phyloP scores from a whole-genome alignment of 1,140 invertebrate species.

The Pemphigus obesinymphae region DNA sequence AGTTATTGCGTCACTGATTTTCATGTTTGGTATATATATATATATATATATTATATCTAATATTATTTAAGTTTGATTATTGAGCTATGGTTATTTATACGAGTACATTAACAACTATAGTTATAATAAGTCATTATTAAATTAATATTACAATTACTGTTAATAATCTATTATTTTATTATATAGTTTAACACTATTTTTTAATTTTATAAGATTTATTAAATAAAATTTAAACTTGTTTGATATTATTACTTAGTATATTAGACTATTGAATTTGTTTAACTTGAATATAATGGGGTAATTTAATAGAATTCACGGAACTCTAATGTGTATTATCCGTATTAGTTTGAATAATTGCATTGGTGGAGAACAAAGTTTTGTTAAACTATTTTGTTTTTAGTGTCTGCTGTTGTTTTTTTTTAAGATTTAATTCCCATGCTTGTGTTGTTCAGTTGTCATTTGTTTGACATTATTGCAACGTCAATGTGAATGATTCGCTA shows the following conservation, averaged over 20 bases:
- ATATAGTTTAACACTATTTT: too few species aligned
- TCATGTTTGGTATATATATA: too few species aligned
- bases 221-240: neutral
- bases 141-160: too few species aligned
- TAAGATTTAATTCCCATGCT: neutral
- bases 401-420: neutral
- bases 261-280: neutral
- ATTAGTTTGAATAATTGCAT: neutral
- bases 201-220: too few species aligned
- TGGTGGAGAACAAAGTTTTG: neutral
- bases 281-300: neutral
- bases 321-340: neutral
- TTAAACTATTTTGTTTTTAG: neutral
- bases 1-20: too few species aligned
- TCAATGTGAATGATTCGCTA: neutral
- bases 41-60: too few species aligned
- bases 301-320: neutral
- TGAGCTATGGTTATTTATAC: too few species aligned
- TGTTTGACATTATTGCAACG: too few species aligned
- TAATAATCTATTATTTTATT: too few species aligned
- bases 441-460: neutral
- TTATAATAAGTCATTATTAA: too few species aligned
- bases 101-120: too few species aligned
- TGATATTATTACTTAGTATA: neutral
- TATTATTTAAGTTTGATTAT: too few species aligned